Evolutionary conservation across 92 coral and sea anemone species (phyloP).

Genomic region (Micromussa lordhowensis): DNA sequence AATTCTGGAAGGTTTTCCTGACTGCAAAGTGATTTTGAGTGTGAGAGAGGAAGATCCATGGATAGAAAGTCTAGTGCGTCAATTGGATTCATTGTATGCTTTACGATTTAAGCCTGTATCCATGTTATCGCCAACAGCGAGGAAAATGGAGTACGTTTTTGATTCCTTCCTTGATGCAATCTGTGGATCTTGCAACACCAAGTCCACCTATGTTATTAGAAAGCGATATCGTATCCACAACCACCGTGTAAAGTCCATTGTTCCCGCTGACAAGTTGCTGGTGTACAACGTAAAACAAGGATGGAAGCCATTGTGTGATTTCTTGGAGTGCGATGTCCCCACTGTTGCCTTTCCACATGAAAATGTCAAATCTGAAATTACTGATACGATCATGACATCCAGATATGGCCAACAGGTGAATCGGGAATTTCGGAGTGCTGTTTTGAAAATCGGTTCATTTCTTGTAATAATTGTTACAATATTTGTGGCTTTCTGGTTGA

Average conservation of each 20-base stretch:
- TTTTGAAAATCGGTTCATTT: background rate
- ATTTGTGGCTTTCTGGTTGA: background rate
- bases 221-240: constrained; percentile 26
- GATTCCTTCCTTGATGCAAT: background rate
- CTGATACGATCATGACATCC: background rate
- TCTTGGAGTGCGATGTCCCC: constrained; percentile 33
- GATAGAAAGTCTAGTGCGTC: background rate
- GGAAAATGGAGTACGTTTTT: background rate
- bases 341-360: constrained; percentile 37
- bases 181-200: background rate
- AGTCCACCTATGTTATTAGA: background rate
- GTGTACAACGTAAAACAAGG: constrained; percentile 46
- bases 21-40: constrained; percentile 8
- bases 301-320: constrained; percentile 58
- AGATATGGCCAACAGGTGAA: background rate
- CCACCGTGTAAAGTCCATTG: constrained; percentile 54
- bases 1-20: constrained; percentile 5
- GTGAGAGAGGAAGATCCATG: background rate
- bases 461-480: background rate
- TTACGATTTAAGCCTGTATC: background rate
- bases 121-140: background rate
- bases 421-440: background rate
- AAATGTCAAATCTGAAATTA: constrained; percentile 36
- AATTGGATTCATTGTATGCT: background rate
- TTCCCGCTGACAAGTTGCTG: constrained; percentile 47